A percentile compares a stretch with the other conserved stretches of the same genome.
Conservation (phyloP, 2,888 invertebrate genomes). For the Drosophila melanocephala region DNA sequence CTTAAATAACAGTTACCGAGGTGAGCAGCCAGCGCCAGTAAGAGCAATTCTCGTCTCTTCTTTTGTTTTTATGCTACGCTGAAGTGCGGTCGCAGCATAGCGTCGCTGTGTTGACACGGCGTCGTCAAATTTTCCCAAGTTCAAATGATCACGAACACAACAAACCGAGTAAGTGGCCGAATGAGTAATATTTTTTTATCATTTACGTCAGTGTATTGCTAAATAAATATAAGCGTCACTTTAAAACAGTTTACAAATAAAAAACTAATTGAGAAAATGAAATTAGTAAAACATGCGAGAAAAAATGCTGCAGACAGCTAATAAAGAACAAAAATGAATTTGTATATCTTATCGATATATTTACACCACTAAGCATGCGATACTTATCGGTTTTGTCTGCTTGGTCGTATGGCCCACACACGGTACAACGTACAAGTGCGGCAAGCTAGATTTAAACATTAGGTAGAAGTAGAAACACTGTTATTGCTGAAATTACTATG, state of each 20-base stretch:
- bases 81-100: conserved; percentile 65
- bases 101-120: conserved; percentile 66
- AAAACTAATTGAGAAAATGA: conserved; percentile 35
- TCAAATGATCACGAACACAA: conserved; percentile 26
- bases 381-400: conserved; percentile 4
- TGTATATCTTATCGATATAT: conserved; percentile 16
- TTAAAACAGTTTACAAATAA: conserved; percentile 27
- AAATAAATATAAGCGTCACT: conserved; percentile 18
- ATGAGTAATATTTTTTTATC: not conserved
- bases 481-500: not conserved
- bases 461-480: not conserved
- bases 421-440: not conserved
- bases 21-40: conserved; percentile 23
- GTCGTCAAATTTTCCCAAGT: conserved; percentile 50
- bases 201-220: not conserved
- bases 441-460: not conserved
- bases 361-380: conserved; percentile 5
- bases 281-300: conserved; percentile 41
- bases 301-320: conserved; percentile 45
- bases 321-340: conserved; percentile 47
- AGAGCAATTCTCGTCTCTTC: conserved; percentile 30
- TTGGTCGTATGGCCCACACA: not conserved
- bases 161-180: not conserved
- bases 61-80: conserved; percentile 43
- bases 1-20: conserved; percentile 34